These are phyloP conservation scores for Leucoraja ocellata DNA, from an alignment of 2,797 vertebrate genomes.

Conservation along the genomic window DNA sequence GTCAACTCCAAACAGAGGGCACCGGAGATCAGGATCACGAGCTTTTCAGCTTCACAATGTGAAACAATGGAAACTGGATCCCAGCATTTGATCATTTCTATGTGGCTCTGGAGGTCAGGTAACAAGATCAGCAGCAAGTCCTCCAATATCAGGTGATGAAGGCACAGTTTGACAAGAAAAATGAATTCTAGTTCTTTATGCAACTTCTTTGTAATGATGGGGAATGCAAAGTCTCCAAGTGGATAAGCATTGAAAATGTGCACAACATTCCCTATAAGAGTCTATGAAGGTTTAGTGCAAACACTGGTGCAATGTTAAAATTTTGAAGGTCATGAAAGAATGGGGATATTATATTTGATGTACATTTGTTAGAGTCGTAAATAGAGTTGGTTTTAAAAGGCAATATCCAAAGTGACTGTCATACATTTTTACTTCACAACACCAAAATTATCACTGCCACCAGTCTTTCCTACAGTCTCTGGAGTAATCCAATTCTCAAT, in stretches of 20 bases:
- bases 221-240: not conserved
- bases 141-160: not conserved
- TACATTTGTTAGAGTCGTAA: not conserved
- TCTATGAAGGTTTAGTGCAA: not conserved
- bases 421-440: slow-evolving; percentile 31
- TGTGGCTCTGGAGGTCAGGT: not conserved
- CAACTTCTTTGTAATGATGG: not conserved
- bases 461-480: not conserved
- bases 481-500: slow-evolving; percentile 8
- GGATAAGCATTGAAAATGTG: not conserved
- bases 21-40: too few species aligned
- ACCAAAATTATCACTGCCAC: slow-evolving; percentile 12
- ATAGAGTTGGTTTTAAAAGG: not conserved
- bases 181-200: not conserved
- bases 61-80: too few species aligned
- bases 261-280: not conserved
- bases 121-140: not conserved
- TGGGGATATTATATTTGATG: slow-evolving; percentile 9
- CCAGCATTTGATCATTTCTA: not conserved
- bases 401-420: slow-evolving; percentile 19
- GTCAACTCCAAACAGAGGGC: too few species aligned
- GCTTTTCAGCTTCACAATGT: not conserved
- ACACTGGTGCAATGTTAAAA: not conserved
- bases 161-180: not conserved
- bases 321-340: slow-evolving; percentile 16